Conservation (phyloP, 2,113 vertebrate species). For the Archilochus colubris region DNA sequence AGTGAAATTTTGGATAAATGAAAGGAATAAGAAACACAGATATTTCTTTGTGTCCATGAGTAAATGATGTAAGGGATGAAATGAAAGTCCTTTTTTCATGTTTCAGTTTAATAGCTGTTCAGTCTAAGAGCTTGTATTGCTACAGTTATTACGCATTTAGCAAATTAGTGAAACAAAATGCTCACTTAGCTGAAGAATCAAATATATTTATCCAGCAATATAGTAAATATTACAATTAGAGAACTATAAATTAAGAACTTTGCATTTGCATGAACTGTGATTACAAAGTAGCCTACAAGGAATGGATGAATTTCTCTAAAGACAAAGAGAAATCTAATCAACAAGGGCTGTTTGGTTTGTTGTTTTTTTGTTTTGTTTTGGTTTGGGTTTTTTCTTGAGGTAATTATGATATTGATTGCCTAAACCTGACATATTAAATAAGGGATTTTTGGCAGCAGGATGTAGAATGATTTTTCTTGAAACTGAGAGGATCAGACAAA, state of each 20-base stretch:
- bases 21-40: neutral
- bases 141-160: neutral
- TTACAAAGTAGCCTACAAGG: neutral
- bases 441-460: accelerated
- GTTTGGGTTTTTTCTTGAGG: neutral
- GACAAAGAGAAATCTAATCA: neutral
- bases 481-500: accelerated
- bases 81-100: neutral
- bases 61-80: neutral
- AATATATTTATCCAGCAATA: neutral
- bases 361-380: no score
- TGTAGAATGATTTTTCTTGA: neutral
- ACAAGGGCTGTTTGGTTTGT: no score
- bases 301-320: neutral
- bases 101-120: neutral
- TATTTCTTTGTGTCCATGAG: neutral
- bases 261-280: neutral
- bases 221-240: neutral
- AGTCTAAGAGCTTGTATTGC: neutral
- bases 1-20: neutral
- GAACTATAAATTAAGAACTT: neutral
- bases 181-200: neutral
- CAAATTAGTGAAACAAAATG: neutral
- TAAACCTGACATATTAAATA: neutral
- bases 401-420: neutral